Evolutionary conservation across 2,888 invertebrate genomes (phyloP), one percentile per base, ranked within the genome.

Genomic region (Blastobasis adustella): DNA sequence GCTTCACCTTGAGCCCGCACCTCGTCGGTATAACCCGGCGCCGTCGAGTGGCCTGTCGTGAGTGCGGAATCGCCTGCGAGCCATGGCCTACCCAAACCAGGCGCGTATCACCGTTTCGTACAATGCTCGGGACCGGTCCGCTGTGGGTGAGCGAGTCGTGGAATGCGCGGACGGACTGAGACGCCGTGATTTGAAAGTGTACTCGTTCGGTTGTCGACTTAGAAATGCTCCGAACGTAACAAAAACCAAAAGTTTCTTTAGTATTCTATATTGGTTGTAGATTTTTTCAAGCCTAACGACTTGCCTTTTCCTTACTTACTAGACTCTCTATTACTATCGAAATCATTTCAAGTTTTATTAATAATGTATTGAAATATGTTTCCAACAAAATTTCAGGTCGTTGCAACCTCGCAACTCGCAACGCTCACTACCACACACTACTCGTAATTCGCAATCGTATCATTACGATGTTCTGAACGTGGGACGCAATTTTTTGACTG

Each of bases 141-240:
- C 83, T 87, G 85, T 87, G 86, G 87, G 87, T 88, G 86, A 88
- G 83, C 85, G 75, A 80, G 86, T 84, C 79, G 77, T 73, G 87
- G 88, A 86, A 88, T 88, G 88, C 79, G 82, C 69, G 71, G 82
- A 83, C 82, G 79, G 73, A 78, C 79, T 66, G 69, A 77, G 73
- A 68, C 75, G 69, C 70, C 69, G 73, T 76, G 76, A 82, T 85
- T 85, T 82, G 83, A 86, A 86, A 87, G 83, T 86, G 83, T 86
- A 71, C 69, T 71, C 70, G 65, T 66, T 68, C 66, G 70, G 71
- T 69, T 76, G 76, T 76, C 75, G 73, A 72, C 71, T 70, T 67
- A 67, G 67, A 58, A 66, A 71, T 62, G 66, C 66, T 65, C 70
- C 23, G 23, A 23, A 23, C 23, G 23, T 23, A 23, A 23, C 23